A percentile compares a stretch with the other conserved stretches of the same genome.
Evolutionary conservation across 2,113 vertebrate genomes (phyloP).

Genomic region (Diphyllodes magnificus): DNA sequence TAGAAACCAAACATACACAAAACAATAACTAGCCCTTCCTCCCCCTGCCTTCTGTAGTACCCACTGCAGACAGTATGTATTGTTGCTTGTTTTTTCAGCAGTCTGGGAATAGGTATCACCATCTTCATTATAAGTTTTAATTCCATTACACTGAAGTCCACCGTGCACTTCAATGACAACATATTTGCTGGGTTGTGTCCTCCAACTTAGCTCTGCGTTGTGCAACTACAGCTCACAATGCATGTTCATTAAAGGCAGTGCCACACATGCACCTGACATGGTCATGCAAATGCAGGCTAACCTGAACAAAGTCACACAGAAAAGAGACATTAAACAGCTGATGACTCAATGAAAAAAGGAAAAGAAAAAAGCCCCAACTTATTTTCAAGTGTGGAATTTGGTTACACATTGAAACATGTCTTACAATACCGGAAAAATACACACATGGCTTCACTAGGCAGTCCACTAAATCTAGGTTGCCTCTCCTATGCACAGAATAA

Average conservation of each 20-base stretch:
- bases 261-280: neutral
- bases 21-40: neutral
- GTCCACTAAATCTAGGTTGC: neutral
- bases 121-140: neutral
- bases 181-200: neutral
- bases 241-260: neutral
- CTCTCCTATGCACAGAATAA: neutral
- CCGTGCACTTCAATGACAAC: neutral
- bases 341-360: neutral
- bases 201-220: neutral
- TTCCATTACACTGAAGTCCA: neutral
- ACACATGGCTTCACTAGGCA: neutral
- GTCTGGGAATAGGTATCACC: neutral
- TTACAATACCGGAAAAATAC: neutral
- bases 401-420: neutral
- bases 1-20: neutral
- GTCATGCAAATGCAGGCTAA: neutral
- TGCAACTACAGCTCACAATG: neutral
- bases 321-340: neutral
- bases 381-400: neutral
- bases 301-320: neutral
- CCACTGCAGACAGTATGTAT: neutral
- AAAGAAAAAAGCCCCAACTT: neutral
- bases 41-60: neutral
- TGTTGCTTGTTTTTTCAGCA: neutral